Evolutionary conservation across 1,140 invertebrate species (phyloP).

Genomic region (Leguminivora glycinivorella): DNA sequence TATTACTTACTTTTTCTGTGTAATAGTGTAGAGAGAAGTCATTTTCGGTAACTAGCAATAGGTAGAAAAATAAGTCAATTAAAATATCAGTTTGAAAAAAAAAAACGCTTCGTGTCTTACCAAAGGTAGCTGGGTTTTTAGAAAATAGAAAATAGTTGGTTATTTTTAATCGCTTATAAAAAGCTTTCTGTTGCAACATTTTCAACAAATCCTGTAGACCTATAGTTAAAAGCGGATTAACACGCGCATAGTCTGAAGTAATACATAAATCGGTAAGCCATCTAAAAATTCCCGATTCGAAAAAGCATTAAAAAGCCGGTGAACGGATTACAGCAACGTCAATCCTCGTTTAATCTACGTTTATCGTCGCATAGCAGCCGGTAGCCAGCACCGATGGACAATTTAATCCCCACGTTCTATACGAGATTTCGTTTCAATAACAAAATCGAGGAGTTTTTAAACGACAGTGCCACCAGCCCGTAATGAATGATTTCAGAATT

Average conservation of each 20-base stretch:
- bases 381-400: constrained; percentile 42
- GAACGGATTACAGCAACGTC: constrained; percentile 39
- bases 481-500: constrained; percentile 4
- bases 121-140: too few relatives aligned
- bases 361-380: constrained; percentile 45
- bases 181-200: too few relatives aligned
- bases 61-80: too few relatives aligned
- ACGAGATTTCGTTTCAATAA: constrained; percentile 29
- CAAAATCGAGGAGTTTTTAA: constrained; percentile 23
- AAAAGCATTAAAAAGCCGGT: constrained; percentile 31
- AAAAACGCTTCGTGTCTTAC: too few relatives aligned
- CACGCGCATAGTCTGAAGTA: not conserved
- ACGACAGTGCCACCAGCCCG: constrained; percentile 1
- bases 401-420: constrained; percentile 43
- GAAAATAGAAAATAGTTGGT: too few relatives aligned
- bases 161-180: too few relatives aligned
- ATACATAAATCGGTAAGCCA: not conserved
- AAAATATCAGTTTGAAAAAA: too few relatives aligned
- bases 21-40: not conserved
- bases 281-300: constrained; percentile 5
- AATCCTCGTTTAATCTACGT: constrained; percentile 47
- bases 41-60: too few relatives aligned
- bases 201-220: too few relatives aligned
- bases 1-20: not conserved
- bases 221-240: not conserved